Conservation (phyloP, 2,888 invertebrate species). For the Vanessa cardui region DNA sequence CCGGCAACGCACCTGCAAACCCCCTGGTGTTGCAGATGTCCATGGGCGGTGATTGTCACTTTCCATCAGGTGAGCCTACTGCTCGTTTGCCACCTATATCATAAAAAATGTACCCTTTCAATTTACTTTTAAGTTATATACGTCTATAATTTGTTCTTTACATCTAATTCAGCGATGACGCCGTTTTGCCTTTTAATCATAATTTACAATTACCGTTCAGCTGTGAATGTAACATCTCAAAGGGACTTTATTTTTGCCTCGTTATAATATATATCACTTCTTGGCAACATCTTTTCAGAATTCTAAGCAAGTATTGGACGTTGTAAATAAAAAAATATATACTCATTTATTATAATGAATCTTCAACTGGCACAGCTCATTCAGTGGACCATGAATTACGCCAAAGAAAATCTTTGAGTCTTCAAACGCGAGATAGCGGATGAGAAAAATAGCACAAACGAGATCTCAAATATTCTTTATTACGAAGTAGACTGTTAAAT, state of each 20-base stretch:
- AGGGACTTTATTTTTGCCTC: not conserved
- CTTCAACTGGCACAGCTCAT: slow-evolving; percentile 24
- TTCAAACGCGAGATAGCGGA: slow-evolving; percentile 14
- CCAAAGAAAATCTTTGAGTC: slow-evolving; percentile 25
- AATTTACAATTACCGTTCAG: not conserved
- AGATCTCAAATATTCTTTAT: slow-evolving; percentile 26
- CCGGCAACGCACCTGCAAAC: too few species aligned
- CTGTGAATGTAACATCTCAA: not conserved
- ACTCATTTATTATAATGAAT: slow-evolving; percentile 34
- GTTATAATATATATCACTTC: not conserved
- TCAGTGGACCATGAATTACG: slow-evolving; percentile 30
- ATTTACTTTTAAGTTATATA: too few species aligned
- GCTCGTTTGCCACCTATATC: too few species aligned
- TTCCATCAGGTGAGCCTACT: too few species aligned
- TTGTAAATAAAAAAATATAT: slow-evolving; percentile 1
- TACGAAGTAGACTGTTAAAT: slow-evolving; percentile 35
- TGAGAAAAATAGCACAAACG: slow-evolving; percentile 28
- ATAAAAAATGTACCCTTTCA: too few species aligned
- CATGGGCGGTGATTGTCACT: too few species aligned
- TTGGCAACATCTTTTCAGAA: not conserved
- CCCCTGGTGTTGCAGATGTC: too few species aligned
- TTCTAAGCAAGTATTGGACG: not conserved
- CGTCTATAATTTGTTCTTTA: not conserved
- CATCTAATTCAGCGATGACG: not conserved
- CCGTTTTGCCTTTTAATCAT: not conserved